These are phyloP conservation scores for Malachius bipustulatus DNA, from an alignment of 2,888 invertebrate genomes.

Conservation along the genomic window DNA sequence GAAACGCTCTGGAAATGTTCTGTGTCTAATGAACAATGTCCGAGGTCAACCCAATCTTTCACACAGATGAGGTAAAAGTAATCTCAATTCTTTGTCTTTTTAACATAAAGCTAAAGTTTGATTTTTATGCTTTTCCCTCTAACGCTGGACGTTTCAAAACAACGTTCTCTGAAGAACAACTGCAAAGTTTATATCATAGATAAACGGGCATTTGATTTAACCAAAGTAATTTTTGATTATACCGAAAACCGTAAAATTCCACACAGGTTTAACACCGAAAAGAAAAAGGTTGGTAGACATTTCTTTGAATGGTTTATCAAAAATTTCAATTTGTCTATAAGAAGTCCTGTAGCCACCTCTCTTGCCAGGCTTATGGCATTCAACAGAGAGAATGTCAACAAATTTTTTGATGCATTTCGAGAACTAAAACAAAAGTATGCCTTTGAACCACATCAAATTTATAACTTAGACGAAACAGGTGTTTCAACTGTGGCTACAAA, in stretches of 20 bases:
- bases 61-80: too few species aligned
- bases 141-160: slow-evolving; percentile 1
- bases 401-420: slow-evolving; percentile 1
- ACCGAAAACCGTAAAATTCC: slow-evolving; percentile 3
- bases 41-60: too few species aligned
- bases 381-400: background rate
- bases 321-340: background rate
- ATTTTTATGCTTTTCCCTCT: background rate
- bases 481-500: slow-evolving; percentile 5
- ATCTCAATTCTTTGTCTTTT: too few species aligned
- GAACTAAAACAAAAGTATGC: slow-evolving; percentile 3
- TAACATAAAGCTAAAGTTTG: too few species aligned
- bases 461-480: slow-evolving; percentile 6
- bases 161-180: slow-evolving; percentile 2
- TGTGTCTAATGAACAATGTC: too few species aligned
- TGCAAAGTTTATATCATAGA: slow-evolving; percentile 3
- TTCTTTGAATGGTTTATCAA: background rate
- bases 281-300: slow-evolving; percentile 2
- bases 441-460: slow-evolving; percentile 7
- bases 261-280: slow-evolving; percentile 3
- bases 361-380: background rate
- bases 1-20: too few species aligned
- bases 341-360: slow-evolving; percentile 2
- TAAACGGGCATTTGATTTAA: background rate
- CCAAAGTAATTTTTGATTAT: slow-evolving; percentile 2